phyloP scores from a whole-genome alignment of 30 jellyfish, hydroid and myxozoan species.

The Chironex yamaguchii region DNA sequence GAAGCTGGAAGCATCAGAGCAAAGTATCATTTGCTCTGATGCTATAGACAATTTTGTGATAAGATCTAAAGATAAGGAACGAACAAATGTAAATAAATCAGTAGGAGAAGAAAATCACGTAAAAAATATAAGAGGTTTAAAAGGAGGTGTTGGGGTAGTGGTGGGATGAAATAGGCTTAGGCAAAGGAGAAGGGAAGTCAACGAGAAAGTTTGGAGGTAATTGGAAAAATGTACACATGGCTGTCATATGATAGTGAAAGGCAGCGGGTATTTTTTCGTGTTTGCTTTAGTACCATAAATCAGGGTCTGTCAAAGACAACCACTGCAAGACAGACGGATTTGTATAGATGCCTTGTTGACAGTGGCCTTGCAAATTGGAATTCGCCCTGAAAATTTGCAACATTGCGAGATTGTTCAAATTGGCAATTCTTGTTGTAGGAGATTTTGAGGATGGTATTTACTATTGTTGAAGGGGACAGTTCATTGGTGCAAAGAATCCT shows the following conservation, averaged over 20 bases:
- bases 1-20: too few relatives aligned
- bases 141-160: background rate
- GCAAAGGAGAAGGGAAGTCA: too few relatives aligned
- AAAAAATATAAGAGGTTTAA: conserved; percentile 1
- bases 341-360: conserved; percentile 26
- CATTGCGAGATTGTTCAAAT: too few relatives aligned
- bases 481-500: conserved; percentile 25
- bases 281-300: conserved; percentile 9
- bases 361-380: conserved; percentile 41
- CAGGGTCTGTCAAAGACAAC: conserved; percentile 54
- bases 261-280: too few relatives aligned
- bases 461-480: conserved; percentile 53
- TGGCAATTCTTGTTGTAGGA: conserved; percentile 51
- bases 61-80: conserved; percentile 25
- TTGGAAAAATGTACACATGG: too few relatives aligned
- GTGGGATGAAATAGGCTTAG: too few relatives aligned
- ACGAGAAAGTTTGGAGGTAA: too few relatives aligned
- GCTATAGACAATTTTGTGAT: conserved; percentile 2
- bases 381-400: conserved; percentile 31
- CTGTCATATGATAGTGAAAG: too few relatives aligned
- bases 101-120: background rate
- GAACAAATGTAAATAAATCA: conserved; percentile 11
- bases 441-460: conserved; percentile 60
- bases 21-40: too few relatives aligned
- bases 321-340: conserved; percentile 33